Evolutionary conservation across 2,113 vertebrate species (phyloP).

Genomic region (Phaethon lepturus): DNA sequence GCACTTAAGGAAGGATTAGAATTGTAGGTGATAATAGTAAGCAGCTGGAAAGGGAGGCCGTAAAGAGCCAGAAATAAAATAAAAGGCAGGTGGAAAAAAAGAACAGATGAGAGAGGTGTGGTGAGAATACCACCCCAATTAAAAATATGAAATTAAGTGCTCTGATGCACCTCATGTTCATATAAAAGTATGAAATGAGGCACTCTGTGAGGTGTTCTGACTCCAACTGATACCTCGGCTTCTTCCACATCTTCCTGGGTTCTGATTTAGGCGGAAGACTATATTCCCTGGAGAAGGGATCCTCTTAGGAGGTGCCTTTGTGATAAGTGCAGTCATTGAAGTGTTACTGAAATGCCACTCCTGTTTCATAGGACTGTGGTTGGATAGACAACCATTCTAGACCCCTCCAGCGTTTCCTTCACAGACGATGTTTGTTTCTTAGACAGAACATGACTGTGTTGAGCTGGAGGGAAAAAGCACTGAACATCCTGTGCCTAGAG

Average conservation of each 20-base stretch:
- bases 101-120: not conserved
- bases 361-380: not conserved
- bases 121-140: not conserved
- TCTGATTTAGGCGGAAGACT: not conserved
- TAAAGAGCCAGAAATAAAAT: slow-evolving; percentile 15
- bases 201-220: not conserved
- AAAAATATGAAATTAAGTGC: not conserved
- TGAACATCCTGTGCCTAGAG: not conserved
- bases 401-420: not conserved
- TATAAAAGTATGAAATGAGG: not conserved
- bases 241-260: not conserved
- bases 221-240: not conserved
- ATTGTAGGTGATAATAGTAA: not conserved
- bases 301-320: not conserved
- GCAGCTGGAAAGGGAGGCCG: slow-evolving; percentile 27
- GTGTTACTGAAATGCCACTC: not conserved
- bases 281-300: not conserved
- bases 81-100: not conserved
- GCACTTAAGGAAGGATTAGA: slow-evolving; percentile 31
- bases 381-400: accelerated
- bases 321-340: not conserved
- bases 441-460: not conserved
- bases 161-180: not conserved
- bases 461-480: not conserved
- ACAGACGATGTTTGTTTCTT: not conserved